Conservation (phyloP, 2,113 vertebrate genomes). For the Malurus elegans region DNA sequence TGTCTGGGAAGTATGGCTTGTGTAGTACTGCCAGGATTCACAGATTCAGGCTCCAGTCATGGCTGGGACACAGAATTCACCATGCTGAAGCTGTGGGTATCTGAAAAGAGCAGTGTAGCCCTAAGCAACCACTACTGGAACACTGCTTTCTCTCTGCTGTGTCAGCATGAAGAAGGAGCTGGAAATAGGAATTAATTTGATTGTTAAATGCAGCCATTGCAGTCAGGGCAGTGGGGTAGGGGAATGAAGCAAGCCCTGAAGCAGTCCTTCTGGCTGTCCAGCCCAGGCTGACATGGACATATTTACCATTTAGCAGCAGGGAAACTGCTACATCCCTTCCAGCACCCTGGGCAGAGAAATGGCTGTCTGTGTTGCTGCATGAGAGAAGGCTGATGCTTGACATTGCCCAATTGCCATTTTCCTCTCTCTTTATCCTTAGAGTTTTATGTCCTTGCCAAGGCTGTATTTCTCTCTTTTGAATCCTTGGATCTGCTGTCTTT, state of each 20-base stretch:
- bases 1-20: not conserved
- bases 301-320: not conserved
- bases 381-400: not conserved
- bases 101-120: not conserved
- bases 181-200: not conserved
- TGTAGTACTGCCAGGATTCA: not conserved
- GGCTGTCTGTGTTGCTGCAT: not conserved
- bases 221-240: not conserved
- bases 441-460: not conserved
- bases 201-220: not conserved
- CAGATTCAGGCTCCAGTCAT: not conserved
- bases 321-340: not conserved
- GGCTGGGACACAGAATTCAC: not conserved
- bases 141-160: not conserved
- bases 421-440: not conserved
- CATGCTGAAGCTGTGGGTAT: accelerated
- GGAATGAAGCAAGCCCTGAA: not conserved
- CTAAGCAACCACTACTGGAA: not conserved
- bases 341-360: not conserved
- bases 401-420: not conserved
- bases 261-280: not conserved
- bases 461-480: not conserved
- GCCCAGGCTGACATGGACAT: accelerated
- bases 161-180: not conserved
- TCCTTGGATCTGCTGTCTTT: not conserved